These are phyloP conservation scores for Brachyalestes nurse DNA, from an alignment of 2,797 vertebrate genomes.

Conservation along the genomic window DNA sequence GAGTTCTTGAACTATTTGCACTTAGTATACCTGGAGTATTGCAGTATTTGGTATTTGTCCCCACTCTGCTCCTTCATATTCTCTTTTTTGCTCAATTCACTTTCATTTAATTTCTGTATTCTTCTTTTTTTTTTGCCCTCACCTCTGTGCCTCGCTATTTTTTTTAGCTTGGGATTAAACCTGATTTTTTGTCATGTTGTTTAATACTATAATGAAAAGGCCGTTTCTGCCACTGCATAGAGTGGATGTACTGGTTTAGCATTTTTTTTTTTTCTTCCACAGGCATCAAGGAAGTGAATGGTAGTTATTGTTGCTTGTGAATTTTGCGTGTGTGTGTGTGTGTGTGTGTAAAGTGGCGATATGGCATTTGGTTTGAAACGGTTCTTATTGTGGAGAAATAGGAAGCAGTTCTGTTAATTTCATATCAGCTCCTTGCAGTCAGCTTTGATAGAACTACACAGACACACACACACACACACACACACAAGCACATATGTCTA, in stretches of 20 bases:
- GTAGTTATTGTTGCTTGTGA: slow-evolving; percentile 7
- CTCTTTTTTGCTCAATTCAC: no score
- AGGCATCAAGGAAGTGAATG: slow-evolving; percentile 22
- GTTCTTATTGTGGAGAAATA: slow-evolving; percentile 37
- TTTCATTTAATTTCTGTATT: no score
- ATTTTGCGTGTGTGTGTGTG: slow-evolving; percentile 9
- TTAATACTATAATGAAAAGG: not conserved
- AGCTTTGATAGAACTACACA: not conserved
- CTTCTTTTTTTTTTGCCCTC: no score
- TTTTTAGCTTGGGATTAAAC: no score
- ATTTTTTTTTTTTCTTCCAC: slow-evolving; percentile 30
- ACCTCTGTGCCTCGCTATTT: no score
- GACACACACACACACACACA: not conserved
- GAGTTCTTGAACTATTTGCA: no score
- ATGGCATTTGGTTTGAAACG: slow-evolving; percentile 25
- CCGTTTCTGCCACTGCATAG: slow-evolving; percentile 15
- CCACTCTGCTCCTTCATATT: no score
- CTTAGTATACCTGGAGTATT: no score
- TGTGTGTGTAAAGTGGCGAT: slow-evolving; percentile 11
- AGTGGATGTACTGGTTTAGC: slow-evolving; percentile 74
- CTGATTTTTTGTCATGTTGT: no score
- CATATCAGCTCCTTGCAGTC: slow-evolving; percentile 31
- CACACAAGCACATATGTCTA: not conserved
- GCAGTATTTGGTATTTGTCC: no score
- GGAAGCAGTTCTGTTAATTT: slow-evolving; percentile 23